Percentiles rank a stretch among this genome's conserved stretches.
Conservation (phyloP, 35 echinoderm and acorn worm species). For the Patiria miniata region DNA sequence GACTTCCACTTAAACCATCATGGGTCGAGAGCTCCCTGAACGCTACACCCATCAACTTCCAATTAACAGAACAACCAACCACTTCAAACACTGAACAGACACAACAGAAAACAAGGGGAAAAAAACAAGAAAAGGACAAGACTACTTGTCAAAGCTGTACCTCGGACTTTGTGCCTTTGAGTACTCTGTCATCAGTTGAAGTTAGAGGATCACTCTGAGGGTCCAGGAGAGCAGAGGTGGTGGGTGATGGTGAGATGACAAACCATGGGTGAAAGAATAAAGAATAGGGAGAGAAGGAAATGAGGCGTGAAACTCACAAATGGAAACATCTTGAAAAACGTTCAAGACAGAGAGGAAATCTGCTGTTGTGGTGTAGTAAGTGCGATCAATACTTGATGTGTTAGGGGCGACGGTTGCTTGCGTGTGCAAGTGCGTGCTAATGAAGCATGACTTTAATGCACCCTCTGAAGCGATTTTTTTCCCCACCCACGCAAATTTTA, state of each 20-base stretch:
- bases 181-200: background rate
- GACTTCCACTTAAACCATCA: no score
- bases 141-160: background rate
- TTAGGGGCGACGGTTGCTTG: background rate
- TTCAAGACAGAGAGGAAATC: background rate
- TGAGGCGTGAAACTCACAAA: background rate
- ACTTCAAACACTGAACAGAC: background rate
- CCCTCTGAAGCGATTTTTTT: no score
- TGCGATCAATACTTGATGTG: background rate
- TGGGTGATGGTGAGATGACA: background rate
- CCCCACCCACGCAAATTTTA: no score
- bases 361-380: background rate
- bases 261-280: background rate
- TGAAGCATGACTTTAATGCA: no score
- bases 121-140: background rate
- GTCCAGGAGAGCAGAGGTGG: background rate
- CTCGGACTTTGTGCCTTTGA: constrained; percentile 16
- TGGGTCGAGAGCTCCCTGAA: no score
- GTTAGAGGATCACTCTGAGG: constrained; percentile 3
- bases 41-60: no score
- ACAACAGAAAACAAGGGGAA: background rate
- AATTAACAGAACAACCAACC: no score
- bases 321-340: constrained; percentile 4
- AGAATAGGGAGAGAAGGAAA: constrained; percentile 15
- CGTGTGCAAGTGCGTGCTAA: no score